Conservation (phyloP, 1,140 invertebrate species). For the Papilio polytes region DNA sequence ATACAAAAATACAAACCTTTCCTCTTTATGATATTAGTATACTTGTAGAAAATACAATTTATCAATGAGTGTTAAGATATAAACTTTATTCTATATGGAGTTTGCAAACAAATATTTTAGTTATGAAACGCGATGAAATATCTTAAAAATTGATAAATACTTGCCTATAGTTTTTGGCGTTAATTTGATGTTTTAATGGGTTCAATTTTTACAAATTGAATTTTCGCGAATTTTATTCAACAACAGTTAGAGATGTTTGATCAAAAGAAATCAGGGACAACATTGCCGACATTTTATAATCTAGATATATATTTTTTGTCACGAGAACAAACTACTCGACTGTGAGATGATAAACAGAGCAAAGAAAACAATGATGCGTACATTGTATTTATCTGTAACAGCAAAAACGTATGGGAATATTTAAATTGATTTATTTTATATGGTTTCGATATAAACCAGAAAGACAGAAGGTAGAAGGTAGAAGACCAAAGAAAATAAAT, state of each 20-base stretch:
- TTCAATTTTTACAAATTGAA: no score
- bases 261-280: constrained; percentile 5
- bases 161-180: neutral
- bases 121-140: neutral
- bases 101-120: no score
- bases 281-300: constrained; percentile 18
- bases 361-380: constrained; percentile 68
- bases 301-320: constrained; percentile 46
- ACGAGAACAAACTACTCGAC: constrained; percentile 50
- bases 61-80: neutral
- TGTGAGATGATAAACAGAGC: constrained; percentile 72
- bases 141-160: neutral
- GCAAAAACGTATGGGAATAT: constrained; percentile 54
- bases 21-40: no score
- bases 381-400: constrained; percentile 49
- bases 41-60: neutral
- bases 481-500: no score
- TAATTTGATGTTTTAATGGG: neutral
- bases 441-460: no score
- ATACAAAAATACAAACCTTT: no score
- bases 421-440: neutral
- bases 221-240: neutral
- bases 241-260: constrained; percentile 13
- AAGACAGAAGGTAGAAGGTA: no score
- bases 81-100: neutral